phyloP scores from a whole-genome alignment of 1,140 invertebrate species.

The Solen grandis region DNA sequence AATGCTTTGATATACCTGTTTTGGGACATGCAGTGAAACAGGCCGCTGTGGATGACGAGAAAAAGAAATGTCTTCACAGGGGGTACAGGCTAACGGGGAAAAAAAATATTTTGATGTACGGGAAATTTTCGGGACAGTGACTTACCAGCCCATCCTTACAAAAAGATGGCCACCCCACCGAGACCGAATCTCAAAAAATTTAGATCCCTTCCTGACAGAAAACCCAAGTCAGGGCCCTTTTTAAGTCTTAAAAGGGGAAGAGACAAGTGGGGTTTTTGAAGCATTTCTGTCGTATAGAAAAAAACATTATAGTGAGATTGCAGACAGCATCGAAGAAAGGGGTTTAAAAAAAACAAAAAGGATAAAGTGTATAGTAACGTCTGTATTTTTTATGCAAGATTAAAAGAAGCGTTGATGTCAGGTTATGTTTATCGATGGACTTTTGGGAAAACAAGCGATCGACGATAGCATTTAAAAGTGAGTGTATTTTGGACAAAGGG shows the following conservation, averaged over 20 bases:
- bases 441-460: background rate
- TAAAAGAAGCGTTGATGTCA: background rate
- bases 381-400: slow-evolving; percentile 2
- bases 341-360: background rate
- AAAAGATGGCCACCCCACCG: slow-evolving; percentile 1
- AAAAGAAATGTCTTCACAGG: slow-evolving; percentile 15
- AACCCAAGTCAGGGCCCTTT: background rate
- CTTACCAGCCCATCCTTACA: background rate
- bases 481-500: background rate
- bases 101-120: background rate
- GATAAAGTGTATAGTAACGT: background rate
- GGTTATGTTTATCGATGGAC: slow-evolving; percentile 5
- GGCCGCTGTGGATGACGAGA: slow-evolving; percentile 4
- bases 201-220: background rate
- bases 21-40: too few relatives aligned
- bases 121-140: slow-evolving; percentile 9
- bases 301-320: slow-evolving; percentile 1
- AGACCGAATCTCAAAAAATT: background rate
- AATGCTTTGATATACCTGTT: too few relatives aligned
- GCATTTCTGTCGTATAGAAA: slow-evolving; percentile 8
- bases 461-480: background rate
- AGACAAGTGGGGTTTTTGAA: background rate
- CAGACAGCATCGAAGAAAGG: background rate
- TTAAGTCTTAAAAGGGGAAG: slow-evolving; percentile 10
- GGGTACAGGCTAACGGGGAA: background rate